phyloP scores from a whole-genome alignment of 2,113 vertebrate genomes.

The Crotalus tigris region DNA sequence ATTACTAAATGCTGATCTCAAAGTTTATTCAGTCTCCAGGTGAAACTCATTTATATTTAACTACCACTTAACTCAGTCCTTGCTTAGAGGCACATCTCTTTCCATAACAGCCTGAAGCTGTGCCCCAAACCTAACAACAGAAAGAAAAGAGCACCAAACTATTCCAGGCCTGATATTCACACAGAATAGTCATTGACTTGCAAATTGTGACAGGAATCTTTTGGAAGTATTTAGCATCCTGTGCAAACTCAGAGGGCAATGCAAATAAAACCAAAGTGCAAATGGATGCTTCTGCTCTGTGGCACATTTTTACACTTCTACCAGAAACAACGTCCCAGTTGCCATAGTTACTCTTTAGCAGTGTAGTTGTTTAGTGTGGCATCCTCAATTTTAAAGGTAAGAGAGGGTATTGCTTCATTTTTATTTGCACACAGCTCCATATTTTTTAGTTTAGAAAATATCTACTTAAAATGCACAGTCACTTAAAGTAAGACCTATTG shows the following conservation, averaged over 20 bases:
- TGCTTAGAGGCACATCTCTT: constrained; percentile 51
- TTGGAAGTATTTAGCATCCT: neutral
- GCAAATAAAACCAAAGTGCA: constrained; percentile 18
- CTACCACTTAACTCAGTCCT: constrained; percentile 60
- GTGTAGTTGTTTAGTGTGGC: neutral
- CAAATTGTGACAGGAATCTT: constrained; percentile 44
- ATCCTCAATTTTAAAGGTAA: neutral
- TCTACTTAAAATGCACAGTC: neutral
- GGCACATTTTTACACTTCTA: neutral
- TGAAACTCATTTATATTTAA: constrained; percentile 68
- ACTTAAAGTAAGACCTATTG: neutral
- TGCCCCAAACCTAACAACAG: constrained; percentile 23
- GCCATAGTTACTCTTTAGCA: constrained; percentile 3
- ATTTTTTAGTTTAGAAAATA: neutral
- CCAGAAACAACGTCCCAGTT: neutral
- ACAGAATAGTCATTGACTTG: constrained; percentile 29
- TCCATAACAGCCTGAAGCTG: constrained; percentile 48
- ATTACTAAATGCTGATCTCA: constrained; percentile 41
- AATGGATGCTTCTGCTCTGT: neutral
- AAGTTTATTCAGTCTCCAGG: constrained; percentile 50
- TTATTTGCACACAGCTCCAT: neutral
- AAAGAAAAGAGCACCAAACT: neutral
- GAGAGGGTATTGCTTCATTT: neutral
- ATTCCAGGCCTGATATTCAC: constrained; percentile 1
- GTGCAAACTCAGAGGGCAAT: constrained; percentile 9